Evolutionary conservation across 1,140 invertebrate species (phyloP).

Genomic region (Ylistrum balloti): DNA sequence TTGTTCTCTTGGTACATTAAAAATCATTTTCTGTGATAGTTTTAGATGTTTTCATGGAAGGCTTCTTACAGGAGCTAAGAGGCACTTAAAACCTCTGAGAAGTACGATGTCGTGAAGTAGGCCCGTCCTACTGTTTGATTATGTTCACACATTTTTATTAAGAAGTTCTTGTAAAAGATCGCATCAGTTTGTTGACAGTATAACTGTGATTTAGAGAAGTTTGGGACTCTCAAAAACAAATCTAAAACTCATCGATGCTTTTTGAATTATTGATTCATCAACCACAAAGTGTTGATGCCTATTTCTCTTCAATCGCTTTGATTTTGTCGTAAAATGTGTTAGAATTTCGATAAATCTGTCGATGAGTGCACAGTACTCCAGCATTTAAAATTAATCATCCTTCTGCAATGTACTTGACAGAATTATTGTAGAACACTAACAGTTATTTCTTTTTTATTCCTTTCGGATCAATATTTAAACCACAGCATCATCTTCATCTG

Average conservation of each 20-base stretch:
- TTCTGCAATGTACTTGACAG: not conserved
- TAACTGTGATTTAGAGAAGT: not conserved
- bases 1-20: no score
- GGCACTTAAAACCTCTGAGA: no score
- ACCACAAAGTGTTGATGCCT: not conserved
- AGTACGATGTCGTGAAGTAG: no score
- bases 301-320: not conserved
- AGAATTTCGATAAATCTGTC: not conserved
- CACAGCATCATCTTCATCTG: no score
- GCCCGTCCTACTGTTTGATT: no score
- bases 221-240: not conserved
- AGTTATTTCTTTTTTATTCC: not conserved
- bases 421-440: not conserved
- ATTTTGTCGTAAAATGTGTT: not conserved
- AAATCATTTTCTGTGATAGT: no score
- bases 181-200: not conserved
- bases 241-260: not conserved
- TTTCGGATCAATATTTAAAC: not conserved
- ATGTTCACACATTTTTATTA: no score
- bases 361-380: not conserved
- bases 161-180: no score
- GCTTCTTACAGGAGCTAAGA: no score
- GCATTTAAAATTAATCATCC: not conserved
- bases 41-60: no score
- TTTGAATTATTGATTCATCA: not conserved